These are phyloP conservation scores for Menidia beryllina DNA, from an alignment of 2,113 vertebrate species.

Conservation along the genomic window DNA sequence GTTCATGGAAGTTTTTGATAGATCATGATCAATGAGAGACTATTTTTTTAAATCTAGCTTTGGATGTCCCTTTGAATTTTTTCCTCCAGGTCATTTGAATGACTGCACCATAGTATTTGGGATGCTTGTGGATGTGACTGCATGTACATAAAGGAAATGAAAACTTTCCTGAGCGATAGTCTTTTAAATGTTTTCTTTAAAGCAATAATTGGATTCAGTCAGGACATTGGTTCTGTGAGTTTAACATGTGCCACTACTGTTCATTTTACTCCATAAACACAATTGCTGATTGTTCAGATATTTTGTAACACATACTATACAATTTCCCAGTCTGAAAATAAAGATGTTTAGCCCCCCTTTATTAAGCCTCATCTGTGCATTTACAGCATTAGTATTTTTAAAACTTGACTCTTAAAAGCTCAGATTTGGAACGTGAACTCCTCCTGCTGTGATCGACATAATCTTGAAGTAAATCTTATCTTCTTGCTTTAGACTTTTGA, in stretches of 20 bases:
- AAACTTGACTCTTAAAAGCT: background rate
- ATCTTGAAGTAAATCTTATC: too few species aligned
- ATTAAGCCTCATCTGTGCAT: background rate
- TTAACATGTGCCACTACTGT: constrained; percentile 51
- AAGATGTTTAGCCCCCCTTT: constrained; percentile 50
- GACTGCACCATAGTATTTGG: constrained; percentile 38
- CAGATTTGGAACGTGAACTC: background rate
- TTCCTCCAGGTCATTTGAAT: constrained; percentile 59
- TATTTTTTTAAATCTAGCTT: constrained; percentile 77
- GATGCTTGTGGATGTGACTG: constrained; percentile 44
- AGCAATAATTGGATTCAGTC: constrained; percentile 64
- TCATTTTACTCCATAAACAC: constrained; percentile 31
- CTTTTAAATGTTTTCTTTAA: constrained; percentile 48
- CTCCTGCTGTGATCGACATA: too few species aligned
- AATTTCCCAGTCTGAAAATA: constrained; percentile 65
- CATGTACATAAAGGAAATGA: constrained; percentile 51
- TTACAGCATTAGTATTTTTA: background rate
- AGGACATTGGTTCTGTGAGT: constrained; percentile 23
- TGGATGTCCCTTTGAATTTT: constrained; percentile 45
- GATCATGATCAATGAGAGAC: constrained; percentile 68
- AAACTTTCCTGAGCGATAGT: constrained; percentile 21
- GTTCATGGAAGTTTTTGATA: constrained; percentile 62
- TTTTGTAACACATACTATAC: constrained; percentile 38
- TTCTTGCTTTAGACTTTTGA: too few species aligned
- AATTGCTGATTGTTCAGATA: constrained; percentile 29